These are phyloP conservation scores for Drosophila tripunctata DNA, from an alignment of 2,888 invertebrate genomes.

Conservation along the genomic window DNA sequence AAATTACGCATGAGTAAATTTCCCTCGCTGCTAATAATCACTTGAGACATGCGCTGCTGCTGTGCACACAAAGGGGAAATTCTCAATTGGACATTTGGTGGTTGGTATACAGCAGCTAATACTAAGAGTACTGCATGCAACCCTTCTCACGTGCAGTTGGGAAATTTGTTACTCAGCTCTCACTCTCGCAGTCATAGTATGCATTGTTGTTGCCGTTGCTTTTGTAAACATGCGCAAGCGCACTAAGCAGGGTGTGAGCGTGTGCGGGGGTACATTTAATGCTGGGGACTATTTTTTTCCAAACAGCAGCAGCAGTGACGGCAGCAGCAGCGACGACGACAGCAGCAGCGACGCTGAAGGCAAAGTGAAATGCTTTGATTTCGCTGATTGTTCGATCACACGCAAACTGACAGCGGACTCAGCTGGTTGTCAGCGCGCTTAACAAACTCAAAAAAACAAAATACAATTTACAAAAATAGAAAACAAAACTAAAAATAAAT, in stretches of 20 bases:
- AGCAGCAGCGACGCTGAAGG: slow-evolving; percentile 8
- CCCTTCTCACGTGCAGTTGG: slow-evolving; percentile 29
- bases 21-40: slow-evolving; percentile 80
- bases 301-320: not conserved
- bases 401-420: slow-evolving; percentile 82
- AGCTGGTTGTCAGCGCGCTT: slow-evolving; percentile 80
- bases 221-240: slow-evolving; percentile 79
- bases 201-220: slow-evolving; percentile 60
- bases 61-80: not conserved
- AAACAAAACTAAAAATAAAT: not conserved
- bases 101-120: not conserved
- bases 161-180: slow-evolving; percentile 27
- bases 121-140: slow-evolving; percentile 13
- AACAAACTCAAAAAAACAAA: slow-evolving; percentile 3
- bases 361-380: slow-evolving; percentile 82
- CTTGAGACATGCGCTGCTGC: slow-evolving; percentile 75
- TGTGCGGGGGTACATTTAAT: slow-evolving; percentile 64
- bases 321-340: not conserved
- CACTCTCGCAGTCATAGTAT: not conserved
- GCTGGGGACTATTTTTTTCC: slow-evolving; percentile 64
- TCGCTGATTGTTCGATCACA: slow-evolving; percentile 82
- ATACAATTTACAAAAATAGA: not conserved
- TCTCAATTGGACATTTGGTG: not conserved
- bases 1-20: slow-evolving; percentile 79
- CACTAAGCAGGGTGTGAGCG: slow-evolving; percentile 28